Conservation (phyloP, 1,140 invertebrate genomes). For the Antheraea pernyi region DNA sequence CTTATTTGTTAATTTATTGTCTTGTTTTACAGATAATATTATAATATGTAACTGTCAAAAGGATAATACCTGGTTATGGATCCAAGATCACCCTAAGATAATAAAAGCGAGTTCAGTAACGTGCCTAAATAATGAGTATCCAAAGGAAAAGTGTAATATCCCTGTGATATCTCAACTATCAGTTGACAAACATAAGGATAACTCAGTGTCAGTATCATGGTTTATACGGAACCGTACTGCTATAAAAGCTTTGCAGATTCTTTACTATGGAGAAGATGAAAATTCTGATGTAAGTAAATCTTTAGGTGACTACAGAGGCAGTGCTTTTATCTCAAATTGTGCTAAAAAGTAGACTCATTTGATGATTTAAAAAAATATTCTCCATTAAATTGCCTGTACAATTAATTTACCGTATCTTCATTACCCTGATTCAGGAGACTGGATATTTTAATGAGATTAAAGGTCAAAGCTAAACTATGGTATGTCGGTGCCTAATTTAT, state of each 20-base stretch:
- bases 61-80: constrained; percentile 73
- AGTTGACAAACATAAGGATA: constrained; percentile 70
- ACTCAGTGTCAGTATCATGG: constrained; percentile 69
- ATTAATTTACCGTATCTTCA: no score
- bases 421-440: neutral
- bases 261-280: constrained; percentile 61
- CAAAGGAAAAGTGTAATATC: constrained; percentile 65
- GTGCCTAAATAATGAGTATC: constrained; percentile 63
- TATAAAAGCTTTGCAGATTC: constrained; percentile 62
- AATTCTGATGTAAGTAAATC: constrained; percentile 53
- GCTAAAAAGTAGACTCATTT: no score
- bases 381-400: no score
- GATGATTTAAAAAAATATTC: no score
- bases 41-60: constrained; percentile 69
- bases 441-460: neutral
- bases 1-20: neutral
- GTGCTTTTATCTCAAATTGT: no score
- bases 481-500: no score
- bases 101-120: constrained; percentile 54
- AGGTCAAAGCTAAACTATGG: no score
- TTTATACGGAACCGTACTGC: constrained; percentile 69
- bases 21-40: constrained; percentile 56
- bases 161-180: constrained; percentile 66
- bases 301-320: constrained; percentile 1
- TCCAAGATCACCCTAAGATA: constrained; percentile 74